These are phyloP conservation scores for Boloria selene DNA, from an alignment of 2,888 invertebrate genomes.

Conservation along the genomic window DNA sequence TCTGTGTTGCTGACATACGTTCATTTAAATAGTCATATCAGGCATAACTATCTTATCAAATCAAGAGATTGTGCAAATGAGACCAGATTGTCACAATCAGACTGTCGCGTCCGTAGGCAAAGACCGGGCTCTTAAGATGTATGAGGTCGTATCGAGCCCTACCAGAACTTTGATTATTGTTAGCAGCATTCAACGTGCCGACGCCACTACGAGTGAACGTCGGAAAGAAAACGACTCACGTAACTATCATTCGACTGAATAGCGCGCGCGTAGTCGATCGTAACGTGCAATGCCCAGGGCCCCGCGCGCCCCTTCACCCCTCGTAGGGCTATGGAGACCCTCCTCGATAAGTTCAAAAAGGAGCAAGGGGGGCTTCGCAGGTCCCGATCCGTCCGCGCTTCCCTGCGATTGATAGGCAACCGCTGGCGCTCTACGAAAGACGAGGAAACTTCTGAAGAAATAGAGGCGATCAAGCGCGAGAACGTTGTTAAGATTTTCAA, in stretches of 20 bases:
- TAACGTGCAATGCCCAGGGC: slow-evolving; percentile 77
- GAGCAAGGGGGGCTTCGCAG: slow-evolving; percentile 82
- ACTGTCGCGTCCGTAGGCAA: slow-evolving; percentile 51
- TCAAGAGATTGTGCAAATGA: slow-evolving; percentile 74
- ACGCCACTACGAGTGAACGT: slow-evolving; percentile 77
- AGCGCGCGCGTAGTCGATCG: slow-evolving; percentile 77
- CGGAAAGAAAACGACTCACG: slow-evolving; percentile 71
- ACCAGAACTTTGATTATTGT: slow-evolving; percentile 64
- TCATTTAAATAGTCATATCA: slow-evolving; percentile 62
- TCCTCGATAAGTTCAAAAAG: slow-evolving; percentile 78
- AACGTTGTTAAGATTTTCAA: slow-evolving; percentile 68
- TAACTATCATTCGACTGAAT: slow-evolving; percentile 75
- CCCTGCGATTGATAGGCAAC: slow-evolving; percentile 85
- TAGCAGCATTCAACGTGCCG: slow-evolving; percentile 70
- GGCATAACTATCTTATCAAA: slow-evolving; percentile 68
- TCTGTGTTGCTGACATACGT: slow-evolving; percentile 69
- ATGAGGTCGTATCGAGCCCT: slow-evolving; percentile 56
- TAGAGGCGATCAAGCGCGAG: slow-evolving; percentile 63
- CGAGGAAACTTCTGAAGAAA: slow-evolving; percentile 61
- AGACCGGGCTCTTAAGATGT: slow-evolving; percentile 62
- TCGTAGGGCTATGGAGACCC: slow-evolving; percentile 78
- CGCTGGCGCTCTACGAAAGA: slow-evolving; percentile 81
- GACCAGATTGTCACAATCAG: slow-evolving; percentile 64
- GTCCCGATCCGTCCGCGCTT: slow-evolving; percentile 87
- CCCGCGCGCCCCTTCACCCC: slow-evolving; percentile 66